Evolutionary conservation across 1,140 invertebrate genomes (phyloP).

Genomic region (Centruroides vittatus): DNA sequence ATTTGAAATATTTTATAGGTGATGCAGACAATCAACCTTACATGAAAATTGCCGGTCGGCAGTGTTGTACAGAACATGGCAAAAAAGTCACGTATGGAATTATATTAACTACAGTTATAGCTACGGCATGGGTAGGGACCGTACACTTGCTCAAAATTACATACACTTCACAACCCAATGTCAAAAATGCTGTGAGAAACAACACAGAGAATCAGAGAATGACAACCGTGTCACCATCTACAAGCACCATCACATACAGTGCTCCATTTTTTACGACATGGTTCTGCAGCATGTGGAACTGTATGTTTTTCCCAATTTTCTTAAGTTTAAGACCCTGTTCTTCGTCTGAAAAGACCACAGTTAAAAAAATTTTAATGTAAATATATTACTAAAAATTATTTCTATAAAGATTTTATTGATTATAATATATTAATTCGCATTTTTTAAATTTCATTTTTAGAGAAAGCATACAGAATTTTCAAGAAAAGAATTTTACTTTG

Average conservation of each 20-base stretch:
- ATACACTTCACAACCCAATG: conserved; percentile 37
- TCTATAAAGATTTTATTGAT: too few relatives aligned
- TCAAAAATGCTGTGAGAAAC: not conserved
- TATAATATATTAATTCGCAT: not conserved
- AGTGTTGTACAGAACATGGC: conserved; percentile 16
- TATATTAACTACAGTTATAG: conserved; percentile 65
- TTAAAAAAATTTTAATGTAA: conserved; percentile 13
- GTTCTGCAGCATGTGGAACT: conserved; percentile 86
- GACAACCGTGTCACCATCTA: conserved; percentile 6
- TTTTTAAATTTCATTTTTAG: conserved; percentile 18
- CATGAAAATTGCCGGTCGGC: conserved; percentile 4
- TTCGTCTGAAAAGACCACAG: conserved; percentile 10
- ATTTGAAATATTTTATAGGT: too few relatives aligned
- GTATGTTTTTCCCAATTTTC: conserved; percentile 81
- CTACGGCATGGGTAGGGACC: conserved; percentile 73
- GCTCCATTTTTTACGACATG: conserved; percentile 88
- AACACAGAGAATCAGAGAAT: not conserved
- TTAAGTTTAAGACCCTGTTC: conserved; percentile 46
- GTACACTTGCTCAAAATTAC: conserved; percentile 77
- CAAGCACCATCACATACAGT: conserved; percentile 44
- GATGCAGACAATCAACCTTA: too few relatives aligned
- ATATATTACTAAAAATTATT: not conserved
- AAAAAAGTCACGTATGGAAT: conserved; percentile 67
- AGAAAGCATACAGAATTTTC: conserved; percentile 23
- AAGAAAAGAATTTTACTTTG: conserved; percentile 21